These are phyloP conservation scores for Mesochorus sp. DNA, from an alignment of 2,888 invertebrate genomes.

Conservation along the genomic window DNA sequence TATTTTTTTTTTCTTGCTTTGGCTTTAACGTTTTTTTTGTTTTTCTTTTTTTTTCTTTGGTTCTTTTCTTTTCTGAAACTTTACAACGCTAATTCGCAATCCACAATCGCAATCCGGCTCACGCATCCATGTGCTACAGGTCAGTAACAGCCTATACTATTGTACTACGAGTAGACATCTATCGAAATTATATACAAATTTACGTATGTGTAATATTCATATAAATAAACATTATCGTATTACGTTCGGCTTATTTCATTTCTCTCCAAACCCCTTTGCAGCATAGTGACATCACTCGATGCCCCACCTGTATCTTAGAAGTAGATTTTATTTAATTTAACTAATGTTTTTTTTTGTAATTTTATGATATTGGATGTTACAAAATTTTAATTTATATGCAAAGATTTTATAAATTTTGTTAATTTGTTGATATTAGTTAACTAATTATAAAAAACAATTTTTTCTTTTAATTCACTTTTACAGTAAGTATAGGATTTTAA, in stretches of 20 bases:
- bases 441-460: too few species aligned
- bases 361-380: too few species aligned
- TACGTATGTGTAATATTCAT: slow-evolving; percentile 20
- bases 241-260: slow-evolving; percentile 2
- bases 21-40: slow-evolving; percentile 47
- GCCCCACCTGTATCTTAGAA: too few species aligned
- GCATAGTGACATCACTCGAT: too few species aligned
- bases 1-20: slow-evolving; percentile 54
- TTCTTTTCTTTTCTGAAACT: slow-evolving; percentile 65
- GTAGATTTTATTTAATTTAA: too few species aligned
- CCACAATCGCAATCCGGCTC: slow-evolving; percentile 79
- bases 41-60: slow-evolving; percentile 59
- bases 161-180: slow-evolving; percentile 71
- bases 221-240: slow-evolving; percentile 21
- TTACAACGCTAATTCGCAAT: slow-evolving; percentile 74
- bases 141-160: slow-evolving; percentile 80
- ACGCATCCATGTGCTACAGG: slow-evolving; percentile 82
- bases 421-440: too few species aligned
- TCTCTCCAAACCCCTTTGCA: slow-evolving; percentile 31
- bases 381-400: too few species aligned
- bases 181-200: slow-evolving; percentile 29
- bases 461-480: too few species aligned
- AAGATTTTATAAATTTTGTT: too few species aligned
- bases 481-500: too few species aligned
- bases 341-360: too few species aligned